These are phyloP conservation scores for Drosophila heteroneura DNA, from an alignment of 2,888 invertebrate genomes.

Conservation along the genomic window DNA sequence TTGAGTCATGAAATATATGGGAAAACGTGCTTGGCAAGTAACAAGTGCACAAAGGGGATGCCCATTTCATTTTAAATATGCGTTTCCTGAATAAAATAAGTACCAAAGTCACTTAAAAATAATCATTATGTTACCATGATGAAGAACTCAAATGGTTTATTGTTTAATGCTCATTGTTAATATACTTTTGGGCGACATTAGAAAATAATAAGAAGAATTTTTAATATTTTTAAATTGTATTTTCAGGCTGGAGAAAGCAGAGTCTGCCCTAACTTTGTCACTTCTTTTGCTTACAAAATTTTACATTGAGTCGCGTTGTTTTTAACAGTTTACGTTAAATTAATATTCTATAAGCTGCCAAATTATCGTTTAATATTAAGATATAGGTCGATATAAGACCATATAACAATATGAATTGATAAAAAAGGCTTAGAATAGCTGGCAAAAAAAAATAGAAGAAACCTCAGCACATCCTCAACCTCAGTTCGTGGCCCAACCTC, in stretches of 20 bases:
- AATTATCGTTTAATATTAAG: neutral
- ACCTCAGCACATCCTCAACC: conserved; percentile 26
- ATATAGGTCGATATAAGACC: neutral
- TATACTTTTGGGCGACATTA: neutral
- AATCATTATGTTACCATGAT: neutral
- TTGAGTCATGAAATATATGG: conserved; percentile 46
- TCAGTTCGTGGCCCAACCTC: neutral
- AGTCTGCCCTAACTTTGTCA: neutral
- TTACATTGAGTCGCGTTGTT: neutral
- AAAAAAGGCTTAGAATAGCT: conserved; percentile 50
- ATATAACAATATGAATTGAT: neutral
- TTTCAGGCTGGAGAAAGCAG: neutral
- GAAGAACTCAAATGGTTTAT: neutral
- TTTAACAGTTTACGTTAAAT: neutral
- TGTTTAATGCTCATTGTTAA: neutral
- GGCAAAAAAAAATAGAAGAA: conserved; percentile 1
- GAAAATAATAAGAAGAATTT: neutral
- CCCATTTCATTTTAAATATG: neutral
- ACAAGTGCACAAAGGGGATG: neutral
- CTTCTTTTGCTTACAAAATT: fast-evolving
- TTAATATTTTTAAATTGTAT: neutral
- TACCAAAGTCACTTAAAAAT: neutral
- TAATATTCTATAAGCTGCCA: neutral
- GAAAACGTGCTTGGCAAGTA: conserved; percentile 36
- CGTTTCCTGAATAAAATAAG: conserved; percentile 4